Base-by-base conservation (phyloP, 2,888 invertebrate species). In the Drosophila villosipedis region DNA sequence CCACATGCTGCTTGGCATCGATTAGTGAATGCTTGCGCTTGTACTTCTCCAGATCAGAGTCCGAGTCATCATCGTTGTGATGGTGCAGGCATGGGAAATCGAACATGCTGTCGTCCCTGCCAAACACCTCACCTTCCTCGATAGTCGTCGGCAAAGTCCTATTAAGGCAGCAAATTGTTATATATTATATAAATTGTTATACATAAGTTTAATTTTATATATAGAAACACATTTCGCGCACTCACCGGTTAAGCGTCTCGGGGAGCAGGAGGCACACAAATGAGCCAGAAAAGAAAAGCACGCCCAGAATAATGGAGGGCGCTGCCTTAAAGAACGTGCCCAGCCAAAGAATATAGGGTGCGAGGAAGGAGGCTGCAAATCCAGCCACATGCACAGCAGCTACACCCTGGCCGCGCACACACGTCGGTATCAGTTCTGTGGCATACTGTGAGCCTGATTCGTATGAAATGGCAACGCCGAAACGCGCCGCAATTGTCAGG, bases 371-470 rank as follows among this genome's bases (percentile, higher is more conserved):
- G 22, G 95, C 95, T 0, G 94, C 94, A 82, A 95, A 95, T 1
- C 95, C 95, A 25, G 94, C 94, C 25, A 95, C 94, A 87, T 95
- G 95, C 25, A 95, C 94, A 4, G 94, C 94, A 0, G 95, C 94
- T 49, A 95, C 95, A 33, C 95, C 95, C 89, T 95, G 95, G 4
- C 95, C 95, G 49, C 95, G 92, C 25, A 95, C 94, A 76, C 94
- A 94, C 1, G 95, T 95, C 35, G 95, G 95, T 74, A 95, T 94
- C 61, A 95, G 91, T 90, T 95, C 95, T 3, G 95, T 95, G 30
- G 95, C 95, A 85, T 95, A 95, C 90, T 95, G 95, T 19, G 95
- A 94, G 7, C 95, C 95, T 10, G 95, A 95, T 91, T 95, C 95
- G 85, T 95, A 95, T 0, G 95, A 95, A 6, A 95, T 94, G 70